Evolutionary conservation across 2,888 invertebrate genomes (phyloP).

Genomic region (Lasioglossum zephyrum): DNA sequence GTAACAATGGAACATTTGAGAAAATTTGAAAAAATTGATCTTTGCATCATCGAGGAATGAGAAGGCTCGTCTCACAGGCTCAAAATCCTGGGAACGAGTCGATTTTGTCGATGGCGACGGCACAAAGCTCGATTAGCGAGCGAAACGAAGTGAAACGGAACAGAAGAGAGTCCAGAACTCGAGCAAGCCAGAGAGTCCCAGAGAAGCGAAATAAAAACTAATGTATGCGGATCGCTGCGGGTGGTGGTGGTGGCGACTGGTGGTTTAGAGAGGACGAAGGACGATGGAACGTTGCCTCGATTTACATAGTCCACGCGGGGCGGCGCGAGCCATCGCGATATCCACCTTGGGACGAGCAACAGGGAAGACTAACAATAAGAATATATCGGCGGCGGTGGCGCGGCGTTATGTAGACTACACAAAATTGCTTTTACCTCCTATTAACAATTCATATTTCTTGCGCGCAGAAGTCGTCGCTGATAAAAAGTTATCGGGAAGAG

Average conservation of each 20-base stretch:
- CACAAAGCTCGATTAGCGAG: not conserved
- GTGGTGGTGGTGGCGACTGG: slow-evolving; percentile 45
- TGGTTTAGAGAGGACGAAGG: slow-evolving; percentile 43
- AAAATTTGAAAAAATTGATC: too few relatives aligned
- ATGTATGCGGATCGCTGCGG: slow-evolving; percentile 77
- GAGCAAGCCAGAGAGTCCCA: slow-evolving; percentile 67
- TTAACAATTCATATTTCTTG: slow-evolving; percentile 84
- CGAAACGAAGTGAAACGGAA: not conserved
- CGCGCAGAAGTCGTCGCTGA: slow-evolving; percentile 78
- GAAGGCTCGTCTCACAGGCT: too few relatives aligned
- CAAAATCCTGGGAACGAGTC: too few relatives aligned
- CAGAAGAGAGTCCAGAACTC: slow-evolving; percentile 39
- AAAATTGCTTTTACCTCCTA: slow-evolving; percentile 84
- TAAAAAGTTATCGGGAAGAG: slow-evolving; percentile 80
- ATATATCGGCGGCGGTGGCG: slow-evolving; percentile 77
- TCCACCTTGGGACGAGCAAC: slow-evolving; percentile 51
- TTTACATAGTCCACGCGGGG: slow-evolving; percentile 76
- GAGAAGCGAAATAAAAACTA: slow-evolving; percentile 82
- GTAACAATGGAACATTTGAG: too few relatives aligned
- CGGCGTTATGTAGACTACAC: slow-evolving; percentile 82
- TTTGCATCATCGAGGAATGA: too few relatives aligned
- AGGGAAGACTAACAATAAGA: slow-evolving; percentile 74
- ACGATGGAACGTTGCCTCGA: slow-evolving; percentile 55
- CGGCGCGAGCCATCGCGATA: slow-evolving; percentile 33
- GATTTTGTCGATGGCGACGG: not conserved